Evolutionary conservation across 2,797 vertebrate species (phyloP).

Genomic region (Falco concolor): DNA sequence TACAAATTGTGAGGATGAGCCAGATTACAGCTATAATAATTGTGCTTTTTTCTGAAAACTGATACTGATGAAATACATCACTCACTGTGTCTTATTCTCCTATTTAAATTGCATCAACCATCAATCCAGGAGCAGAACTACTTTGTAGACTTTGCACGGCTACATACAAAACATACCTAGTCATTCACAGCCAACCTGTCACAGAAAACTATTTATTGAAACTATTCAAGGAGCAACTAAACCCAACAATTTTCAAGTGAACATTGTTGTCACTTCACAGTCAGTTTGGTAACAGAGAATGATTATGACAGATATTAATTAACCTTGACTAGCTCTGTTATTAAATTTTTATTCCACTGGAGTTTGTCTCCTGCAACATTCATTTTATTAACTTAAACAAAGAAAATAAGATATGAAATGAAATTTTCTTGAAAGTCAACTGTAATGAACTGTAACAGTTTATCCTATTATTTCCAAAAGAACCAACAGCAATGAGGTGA

Average conservation of each 20-base stretch:
- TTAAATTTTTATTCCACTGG: not conserved
- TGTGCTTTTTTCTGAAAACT: not conserved
- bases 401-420: not conserved
- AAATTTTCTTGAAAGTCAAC: not conserved
- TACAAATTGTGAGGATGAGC: not conserved
- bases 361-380: not conserved
- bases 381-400: not conserved
- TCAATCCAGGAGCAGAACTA: not conserved
- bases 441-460: not conserved
- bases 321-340: not conserved
- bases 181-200: not conserved
- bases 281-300: not conserved
- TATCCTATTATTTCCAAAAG: not conserved
- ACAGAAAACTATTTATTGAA: not conserved
- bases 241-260: not conserved
- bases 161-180: not conserved
- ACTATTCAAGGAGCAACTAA: not conserved
- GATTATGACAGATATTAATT: not conserved
- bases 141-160: rapidly evolving
- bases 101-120: not conserved
- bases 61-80: not conserved
- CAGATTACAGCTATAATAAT: not conserved
- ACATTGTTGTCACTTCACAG: not conserved
- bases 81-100: not conserved
- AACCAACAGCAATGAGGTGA: not conserved